Base-by-base conservation (phyloP, 2,797 vertebrate genomes). In the Sebastes umbrosus region DNA sequence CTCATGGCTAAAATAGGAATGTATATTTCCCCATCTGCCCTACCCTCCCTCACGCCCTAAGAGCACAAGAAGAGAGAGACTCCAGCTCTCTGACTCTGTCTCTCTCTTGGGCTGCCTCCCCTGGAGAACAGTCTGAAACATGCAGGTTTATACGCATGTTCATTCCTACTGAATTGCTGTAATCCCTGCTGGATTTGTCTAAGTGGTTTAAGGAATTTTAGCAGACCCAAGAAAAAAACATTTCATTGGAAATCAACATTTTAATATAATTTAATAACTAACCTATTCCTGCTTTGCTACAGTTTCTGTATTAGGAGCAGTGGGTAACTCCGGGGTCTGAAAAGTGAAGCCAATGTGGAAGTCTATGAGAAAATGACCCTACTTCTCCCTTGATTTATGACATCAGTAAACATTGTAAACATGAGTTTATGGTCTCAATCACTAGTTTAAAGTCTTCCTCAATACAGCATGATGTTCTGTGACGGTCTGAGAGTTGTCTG, bases 1-100 rank as follows among this genome's bases (percentile, higher is more conserved):
- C 93, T 91, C 69, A 81, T 87, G 90, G 90, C 92, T 90, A 87
- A 94, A 95, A 94, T 87, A 93, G 89, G 90, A 88, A 93, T 92
- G 90, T 87, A 90, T 92, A 91, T 88, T 77, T 68, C 63, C 69
- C 82, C 68, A 20, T 66, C 50, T 67, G 43, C 60, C 66, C 67
- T 62, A 52, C 60, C 66, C 67, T 62, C 25, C 29, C 32, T 79
- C 20, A 62, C 5, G 11, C 69, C 25, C 67, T 34, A 80, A 83
- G 72, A 85, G 74, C 81, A 90, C 54, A 72, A 39, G 36, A 79
- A 71, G 36, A 76, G 64, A 83, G 43, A 75, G 58, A 83, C 64
- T 25, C 57, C 62, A 69, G 62, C 71, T 72, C 64, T 59, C 18
- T 16, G 70, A 52, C 72, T 72, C 46, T 71, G 18, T 66, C 79